phyloP scores from a whole-genome alignment of 2,113 vertebrate genomes.

The Lophochroa leadbeateri region DNA sequence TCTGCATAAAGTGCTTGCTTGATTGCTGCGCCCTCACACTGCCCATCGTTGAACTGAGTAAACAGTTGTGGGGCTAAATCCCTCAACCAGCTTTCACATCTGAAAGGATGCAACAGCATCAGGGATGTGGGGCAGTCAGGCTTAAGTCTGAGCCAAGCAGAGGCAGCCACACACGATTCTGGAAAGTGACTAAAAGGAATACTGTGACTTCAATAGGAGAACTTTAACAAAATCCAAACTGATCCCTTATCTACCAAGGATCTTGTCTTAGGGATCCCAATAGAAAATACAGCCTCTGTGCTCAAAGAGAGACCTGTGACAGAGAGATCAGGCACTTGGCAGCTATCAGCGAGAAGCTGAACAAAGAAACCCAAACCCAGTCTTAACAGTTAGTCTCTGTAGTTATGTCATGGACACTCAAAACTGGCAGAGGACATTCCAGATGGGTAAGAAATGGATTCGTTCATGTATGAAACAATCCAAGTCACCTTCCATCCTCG shows the following conservation, averaged over 20 bases:
- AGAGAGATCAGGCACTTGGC: conserved; percentile 42
- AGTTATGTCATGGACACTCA: not conserved
- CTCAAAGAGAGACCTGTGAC: not conserved
- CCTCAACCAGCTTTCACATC: not conserved
- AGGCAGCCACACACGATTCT: not conserved
- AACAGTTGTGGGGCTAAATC: not conserved
- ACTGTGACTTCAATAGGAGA: not conserved
- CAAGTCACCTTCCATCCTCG: not conserved
- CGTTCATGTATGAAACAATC: not conserved
- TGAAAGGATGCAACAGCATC: not conserved
- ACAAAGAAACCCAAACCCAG: not conserved
- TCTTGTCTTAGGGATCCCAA: not conserved
- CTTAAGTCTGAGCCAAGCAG: not conserved
- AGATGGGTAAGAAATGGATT: not conserved
- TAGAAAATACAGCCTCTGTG: not conserved
- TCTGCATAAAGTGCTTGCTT: not conserved
- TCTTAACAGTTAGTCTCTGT: not conserved
- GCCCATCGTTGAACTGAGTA: not conserved
- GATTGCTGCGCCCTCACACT: not conserved
- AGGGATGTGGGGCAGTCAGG: not conserved
- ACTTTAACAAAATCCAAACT: not conserved
- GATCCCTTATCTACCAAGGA: not conserved
- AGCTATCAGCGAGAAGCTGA: not conserved
- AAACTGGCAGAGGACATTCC: not conserved
- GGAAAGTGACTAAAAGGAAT: not conserved